These are phyloP conservation scores for Thryonomys swinderianus DNA, from an alignment of 2,113 vertebrate genomes.

Conservation along the genomic window DNA sequence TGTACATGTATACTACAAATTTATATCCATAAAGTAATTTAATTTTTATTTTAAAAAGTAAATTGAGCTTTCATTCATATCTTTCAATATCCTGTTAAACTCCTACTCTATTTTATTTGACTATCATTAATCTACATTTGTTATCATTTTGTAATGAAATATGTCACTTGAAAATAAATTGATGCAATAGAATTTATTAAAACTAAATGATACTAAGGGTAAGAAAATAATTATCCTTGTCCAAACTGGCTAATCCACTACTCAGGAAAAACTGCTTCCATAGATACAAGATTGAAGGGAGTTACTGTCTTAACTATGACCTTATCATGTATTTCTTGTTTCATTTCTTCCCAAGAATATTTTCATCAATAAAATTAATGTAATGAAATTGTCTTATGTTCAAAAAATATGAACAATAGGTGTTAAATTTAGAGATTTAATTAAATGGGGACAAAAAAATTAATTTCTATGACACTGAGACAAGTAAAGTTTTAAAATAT, in stretches of 20 bases:
- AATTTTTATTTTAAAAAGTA: conserved; percentile 1
- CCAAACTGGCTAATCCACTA: not conserved
- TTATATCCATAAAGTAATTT: not conserved
- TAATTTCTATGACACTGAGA: conserved; percentile 33
- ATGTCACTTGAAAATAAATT: conserved; percentile 45
- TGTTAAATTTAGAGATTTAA: conserved; percentile 27
- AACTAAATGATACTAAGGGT: not conserved
- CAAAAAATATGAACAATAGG: conserved; percentile 8
- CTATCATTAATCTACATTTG: not conserved
- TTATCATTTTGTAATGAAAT: not conserved
- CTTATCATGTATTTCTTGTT: not conserved
- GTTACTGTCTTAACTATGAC: not conserved
- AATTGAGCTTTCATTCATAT: not conserved
- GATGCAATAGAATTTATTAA: conserved; percentile 5
- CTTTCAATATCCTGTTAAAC: not conserved
- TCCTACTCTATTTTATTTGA: not conserved
- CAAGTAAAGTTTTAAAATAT: conserved; percentile 34
- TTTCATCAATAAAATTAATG: conserved; percentile 23
- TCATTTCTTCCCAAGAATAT: not conserved
- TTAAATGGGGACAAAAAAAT: conserved; percentile 30
- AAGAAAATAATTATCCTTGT: not conserved
- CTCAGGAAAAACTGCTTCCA: conserved; percentile 12
- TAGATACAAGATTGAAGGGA: not conserved
- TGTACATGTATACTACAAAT: not conserved
- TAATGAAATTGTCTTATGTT: conserved; percentile 37